A percentile compares a stretch with the other conserved stretches of the same genome.
Conservation (phyloP, 92 coral and sea anemone genomes). For the Scolanthus callimorphus region DNA sequence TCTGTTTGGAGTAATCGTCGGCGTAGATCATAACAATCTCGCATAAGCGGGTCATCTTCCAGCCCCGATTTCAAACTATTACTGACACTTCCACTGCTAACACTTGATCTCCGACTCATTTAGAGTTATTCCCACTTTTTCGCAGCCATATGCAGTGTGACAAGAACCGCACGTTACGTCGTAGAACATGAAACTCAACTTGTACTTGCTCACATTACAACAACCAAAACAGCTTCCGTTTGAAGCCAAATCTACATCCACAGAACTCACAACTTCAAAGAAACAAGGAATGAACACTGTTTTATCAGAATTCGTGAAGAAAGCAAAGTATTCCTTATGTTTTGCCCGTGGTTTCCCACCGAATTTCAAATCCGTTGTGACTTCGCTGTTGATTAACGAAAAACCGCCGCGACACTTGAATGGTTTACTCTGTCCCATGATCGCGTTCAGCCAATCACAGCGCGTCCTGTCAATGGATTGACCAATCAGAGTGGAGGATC, state of each 20-base stretch:
- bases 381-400: slow-evolving; percentile 82
- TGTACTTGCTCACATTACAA: neutral
- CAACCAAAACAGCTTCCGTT: neutral
- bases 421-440: slow-evolving; percentile 63
- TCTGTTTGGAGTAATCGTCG: slow-evolving; percentile 93
- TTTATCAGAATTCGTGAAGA: neutral
- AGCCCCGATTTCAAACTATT: slow-evolving; percentile 84
- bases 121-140: slow-evolving; percentile 9
- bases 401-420: slow-evolving; percentile 95
- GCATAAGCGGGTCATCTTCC: slow-evolving; percentile 95
- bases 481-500: slow-evolving; percentile 52
- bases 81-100: slow-evolving; percentile 77
- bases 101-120: slow-evolving; percentile 98
- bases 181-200: neutral
- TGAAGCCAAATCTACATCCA: neutral
- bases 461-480: slow-evolving; percentile 9
- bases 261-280: neutral
- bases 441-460: slow-evolving; percentile 49
- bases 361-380: slow-evolving; percentile 58
- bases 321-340: neutral
- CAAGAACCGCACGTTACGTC: neutral
- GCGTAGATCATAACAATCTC: slow-evolving; percentile 91
- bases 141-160: slow-evolving; percentile 2
- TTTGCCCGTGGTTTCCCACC: slow-evolving; percentile 12
- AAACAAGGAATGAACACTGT: neutral